Conservation (phyloP, 2,888 invertebrate species). For the Eilema caniola region DNA sequence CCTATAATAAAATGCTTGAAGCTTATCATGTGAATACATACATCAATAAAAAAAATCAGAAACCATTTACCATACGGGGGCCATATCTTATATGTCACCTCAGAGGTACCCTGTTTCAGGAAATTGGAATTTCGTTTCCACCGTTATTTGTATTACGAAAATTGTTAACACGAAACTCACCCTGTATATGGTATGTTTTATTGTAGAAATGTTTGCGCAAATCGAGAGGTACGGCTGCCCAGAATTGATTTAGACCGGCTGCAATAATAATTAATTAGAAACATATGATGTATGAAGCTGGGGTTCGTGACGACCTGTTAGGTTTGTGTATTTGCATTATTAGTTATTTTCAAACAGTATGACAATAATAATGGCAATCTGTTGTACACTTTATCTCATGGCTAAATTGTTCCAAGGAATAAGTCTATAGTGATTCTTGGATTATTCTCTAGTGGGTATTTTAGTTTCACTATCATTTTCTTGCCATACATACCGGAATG, state of each 20-base stretch:
- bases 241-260: slow-evolving; percentile 77
- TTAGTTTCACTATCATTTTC: too few species aligned
- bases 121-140: slow-evolving; percentile 1
- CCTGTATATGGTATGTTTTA: slow-evolving; percentile 70
- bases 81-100: not conserved
- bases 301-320: slow-evolving; percentile 41
- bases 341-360: not conserved
- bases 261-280: slow-evolving; percentile 80
- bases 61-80: slow-evolving; percentile 1
- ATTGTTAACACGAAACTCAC: slow-evolving; percentile 2
- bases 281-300: slow-evolving; percentile 62
- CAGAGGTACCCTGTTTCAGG: not conserved
- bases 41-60: not conserved
- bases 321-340: slow-evolving; percentile 25
- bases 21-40: not conserved
- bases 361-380: not conserved
- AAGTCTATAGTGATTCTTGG: not conserved
- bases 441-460: not conserved
- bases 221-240: slow-evolving; percentile 61
- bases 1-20: not conserved
- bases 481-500: not conserved
- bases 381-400: not conserved
- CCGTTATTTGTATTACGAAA: not conserved
- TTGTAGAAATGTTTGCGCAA: slow-evolving; percentile 70
- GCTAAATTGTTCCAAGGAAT: not conserved